Evolutionary conservation across 2,113 vertebrate species (phyloP).

Genomic region (Bubalus kerabau): DNA sequence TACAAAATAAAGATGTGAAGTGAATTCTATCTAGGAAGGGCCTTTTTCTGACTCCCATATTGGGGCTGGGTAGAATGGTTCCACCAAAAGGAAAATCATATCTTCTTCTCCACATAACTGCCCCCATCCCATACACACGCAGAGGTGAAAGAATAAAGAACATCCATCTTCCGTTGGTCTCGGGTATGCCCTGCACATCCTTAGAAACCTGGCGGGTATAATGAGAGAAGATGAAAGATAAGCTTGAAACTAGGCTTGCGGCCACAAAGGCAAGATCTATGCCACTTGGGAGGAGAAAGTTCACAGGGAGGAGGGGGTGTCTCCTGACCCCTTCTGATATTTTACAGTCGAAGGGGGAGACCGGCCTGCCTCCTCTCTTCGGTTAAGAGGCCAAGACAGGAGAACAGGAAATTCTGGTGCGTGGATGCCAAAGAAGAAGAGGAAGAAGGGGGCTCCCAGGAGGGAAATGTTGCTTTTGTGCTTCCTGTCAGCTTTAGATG

Average conservation of each 20-base stretch:
- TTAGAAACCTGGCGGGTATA: not conserved
- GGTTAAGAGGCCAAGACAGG: not conserved
- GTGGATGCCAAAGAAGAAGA: not conserved
- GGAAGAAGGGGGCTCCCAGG: accelerated
- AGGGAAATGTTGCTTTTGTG: not conserved
- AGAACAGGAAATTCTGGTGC: not conserved
- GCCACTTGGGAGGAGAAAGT: not conserved
- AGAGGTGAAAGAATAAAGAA: not conserved
- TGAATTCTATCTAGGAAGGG: slow-evolving; percentile 60
- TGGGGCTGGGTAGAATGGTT: slow-evolving; percentile 36
- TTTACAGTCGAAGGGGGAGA: not conserved
- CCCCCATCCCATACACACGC: no score
- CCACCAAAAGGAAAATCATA: not conserved
- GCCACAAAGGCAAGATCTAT: not conserved
- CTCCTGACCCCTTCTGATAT: not conserved
- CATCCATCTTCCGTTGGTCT: not conserved
- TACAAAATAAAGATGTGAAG: slow-evolving; percentile 68
- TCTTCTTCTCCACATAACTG: not conserved
- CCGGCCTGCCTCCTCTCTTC: not conserved
- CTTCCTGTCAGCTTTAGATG: not conserved
- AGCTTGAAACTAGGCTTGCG: not conserved
- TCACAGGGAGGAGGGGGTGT: not conserved
- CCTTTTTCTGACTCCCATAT: slow-evolving; percentile 37
- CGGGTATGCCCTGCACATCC: not conserved
- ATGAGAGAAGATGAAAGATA: not conserved